Base-by-base conservation (phyloP, 2,888 invertebrate species). In the Xylophagus ater region DNA sequence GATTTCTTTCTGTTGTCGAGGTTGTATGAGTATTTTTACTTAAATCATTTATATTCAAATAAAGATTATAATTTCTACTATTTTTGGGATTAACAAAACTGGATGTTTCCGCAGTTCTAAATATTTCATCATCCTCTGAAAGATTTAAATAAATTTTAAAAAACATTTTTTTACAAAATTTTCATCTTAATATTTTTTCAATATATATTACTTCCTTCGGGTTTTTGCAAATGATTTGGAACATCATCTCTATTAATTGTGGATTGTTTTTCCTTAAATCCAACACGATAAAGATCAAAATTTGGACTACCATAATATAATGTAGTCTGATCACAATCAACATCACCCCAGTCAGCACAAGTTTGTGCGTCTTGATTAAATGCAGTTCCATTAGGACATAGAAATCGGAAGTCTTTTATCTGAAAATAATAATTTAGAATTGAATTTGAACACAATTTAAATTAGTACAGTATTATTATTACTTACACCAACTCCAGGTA, bases 281-380 rank as follows among this genome's bases (percentile, higher is more conserved):
- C 83, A 49, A 82, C 72, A 56, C 80, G 77, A 70, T 85, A 86
- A 54, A 87, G 72, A 70, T 87, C 87, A 57, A 87, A 84, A 68
- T 83, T 83, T 69, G 86, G 84, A 60, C 83, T 84, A 50, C 77
- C 74, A 57, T 79, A 79, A 66, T 81, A 84, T 50, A 85, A 69
- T 30, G 84, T 82, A 12, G 82, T 76, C 23, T 83, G 81, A 53
- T 79, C 80, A 59, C 90, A 90, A 56, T 87, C 87, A 2, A 89
- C 82, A 59, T 89, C 88, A 47, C 84, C 86, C 81, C 87, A 87
- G 55, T 88, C 83, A 32, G 89, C 89, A 61, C 89, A 90, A 17
- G 88, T 89, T 66, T 88, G 86, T 41, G 86, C 85, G 60, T 88
- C 87, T 60, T 89, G 88, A 65, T 90, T 88, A 67, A 90, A 90